Evolutionary conservation across 1,140 invertebrate species (phyloP).

Genomic region (Sminthurinus signatus): DNA sequence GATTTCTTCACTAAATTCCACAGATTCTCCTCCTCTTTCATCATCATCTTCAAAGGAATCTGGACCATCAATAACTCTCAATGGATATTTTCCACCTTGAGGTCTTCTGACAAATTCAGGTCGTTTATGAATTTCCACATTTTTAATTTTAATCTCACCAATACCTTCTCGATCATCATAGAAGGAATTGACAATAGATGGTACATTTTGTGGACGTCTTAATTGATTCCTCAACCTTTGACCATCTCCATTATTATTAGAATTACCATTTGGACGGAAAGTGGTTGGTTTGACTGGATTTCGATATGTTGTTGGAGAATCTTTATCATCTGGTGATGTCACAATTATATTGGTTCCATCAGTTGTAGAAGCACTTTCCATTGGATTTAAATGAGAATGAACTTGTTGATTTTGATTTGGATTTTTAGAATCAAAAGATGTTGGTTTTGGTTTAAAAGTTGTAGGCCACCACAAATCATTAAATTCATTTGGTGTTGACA

Average conservation of each 20-base stretch:
- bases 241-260: too few species aligned
- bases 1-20: conserved; percentile 6
- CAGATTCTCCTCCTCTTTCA: neutral
- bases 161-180: conserved; percentile 33
- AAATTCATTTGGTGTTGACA: conserved; percentile 9
- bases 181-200: conserved; percentile 14
- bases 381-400: too few species aligned
- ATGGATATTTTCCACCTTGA: neutral
- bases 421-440: neutral
- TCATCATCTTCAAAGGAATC: neutral
- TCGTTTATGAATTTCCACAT: conserved; percentile 36
- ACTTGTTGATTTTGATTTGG: neutral
- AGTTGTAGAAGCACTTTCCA: neutral
- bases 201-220: neutral
- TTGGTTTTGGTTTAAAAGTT: conserved; percentile 29
- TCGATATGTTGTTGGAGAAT: conserved; percentile 29
- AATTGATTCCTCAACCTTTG: neutral
- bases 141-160: conserved; percentile 36
- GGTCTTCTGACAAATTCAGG: conserved; percentile 12
- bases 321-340: too few species aligned
- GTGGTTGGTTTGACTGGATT: conserved; percentile 27
- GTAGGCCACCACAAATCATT: conserved; percentile 31
- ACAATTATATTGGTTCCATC: neutral
- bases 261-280: conserved; percentile 12
- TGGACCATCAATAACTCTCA: neutral